phyloP scores from a whole-genome alignment of 2,888 invertebrate genomes.

The Oligia fasciuncula region DNA sequence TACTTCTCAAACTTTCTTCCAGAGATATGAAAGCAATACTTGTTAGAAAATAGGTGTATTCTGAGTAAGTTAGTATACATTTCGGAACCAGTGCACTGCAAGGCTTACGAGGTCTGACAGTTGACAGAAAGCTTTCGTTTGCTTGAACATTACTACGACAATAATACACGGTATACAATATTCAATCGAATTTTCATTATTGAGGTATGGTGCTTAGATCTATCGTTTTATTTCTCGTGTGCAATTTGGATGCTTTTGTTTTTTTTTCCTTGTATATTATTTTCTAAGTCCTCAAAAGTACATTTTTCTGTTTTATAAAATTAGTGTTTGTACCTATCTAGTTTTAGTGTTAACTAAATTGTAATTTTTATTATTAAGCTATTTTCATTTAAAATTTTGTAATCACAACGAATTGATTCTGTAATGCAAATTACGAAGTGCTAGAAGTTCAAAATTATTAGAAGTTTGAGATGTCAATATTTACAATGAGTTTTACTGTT shows the following conservation, averaged over 20 bases:
- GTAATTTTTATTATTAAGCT: conserved; percentile 58
- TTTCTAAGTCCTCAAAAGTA: conserved; percentile 65
- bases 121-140: conserved; percentile 32
- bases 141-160: conserved; percentile 46
- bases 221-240: conserved; percentile 59
- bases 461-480: conserved; percentile 42
- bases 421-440: conserved; percentile 44
- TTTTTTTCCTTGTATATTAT: conserved; percentile 64
- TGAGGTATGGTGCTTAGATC: conserved; percentile 62
- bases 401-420: conserved; percentile 64
- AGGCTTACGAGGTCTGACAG: conserved; percentile 31
- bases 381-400: conserved; percentile 60
- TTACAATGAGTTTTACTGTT: conserved; percentile 53
- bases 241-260: conserved; percentile 70
- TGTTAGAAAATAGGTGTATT: conserved; percentile 20
- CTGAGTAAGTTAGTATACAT: conserved; percentile 10
- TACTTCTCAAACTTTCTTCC: conserved; percentile 29
- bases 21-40: conserved; percentile 34
- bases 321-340: conserved; percentile 64
- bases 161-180: conserved; percentile 42
- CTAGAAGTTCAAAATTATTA: conserved; percentile 37
- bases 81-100: conserved; percentile 16
- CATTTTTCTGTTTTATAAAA: conserved; percentile 63
- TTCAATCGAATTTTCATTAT: conserved; percentile 42
- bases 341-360: conserved; percentile 67